Conservation (phyloP, 92 coral and sea anemone genomes). For the Galaxea fascicularis region DNA sequence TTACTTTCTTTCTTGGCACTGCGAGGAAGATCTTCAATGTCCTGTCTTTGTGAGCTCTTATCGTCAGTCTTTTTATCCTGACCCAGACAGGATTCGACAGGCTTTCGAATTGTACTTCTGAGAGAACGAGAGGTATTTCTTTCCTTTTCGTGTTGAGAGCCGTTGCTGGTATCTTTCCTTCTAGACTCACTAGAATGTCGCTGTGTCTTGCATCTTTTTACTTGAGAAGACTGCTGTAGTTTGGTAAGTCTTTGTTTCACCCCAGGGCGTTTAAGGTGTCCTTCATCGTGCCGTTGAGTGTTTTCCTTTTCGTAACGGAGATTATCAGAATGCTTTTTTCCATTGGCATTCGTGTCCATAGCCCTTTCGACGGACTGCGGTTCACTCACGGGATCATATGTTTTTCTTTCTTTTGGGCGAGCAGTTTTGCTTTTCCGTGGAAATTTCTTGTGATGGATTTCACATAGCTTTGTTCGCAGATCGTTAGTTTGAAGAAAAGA, state of each 20-base stretch:
- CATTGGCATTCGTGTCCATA: not conserved
- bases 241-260: not conserved
- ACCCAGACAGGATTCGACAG: not conserved
- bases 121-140: not conserved
- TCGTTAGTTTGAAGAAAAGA: not conserved
- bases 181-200: not conserved
- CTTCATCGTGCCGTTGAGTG: not conserved
- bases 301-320: not conserved
- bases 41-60: not conserved
- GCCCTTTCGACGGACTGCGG: not conserved
- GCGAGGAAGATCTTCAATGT: not conserved
- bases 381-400: too few relatives aligned
- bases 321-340: not conserved
- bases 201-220: not conserved
- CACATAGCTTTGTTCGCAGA: slow-evolving; percentile 29
- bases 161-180: not conserved
- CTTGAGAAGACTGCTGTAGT: not conserved
- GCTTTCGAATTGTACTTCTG: not conserved
- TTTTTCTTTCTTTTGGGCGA: not conserved
- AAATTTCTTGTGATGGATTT: not conserved
- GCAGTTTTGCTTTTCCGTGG: not conserved
- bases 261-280: too few relatives aligned
- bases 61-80: not conserved
- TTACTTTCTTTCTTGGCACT: not conserved
- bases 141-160: not conserved